phyloP scores from a whole-genome alignment of 2,797 vertebrate genomes.

The Pteronotus mesoamericanus region DNA sequence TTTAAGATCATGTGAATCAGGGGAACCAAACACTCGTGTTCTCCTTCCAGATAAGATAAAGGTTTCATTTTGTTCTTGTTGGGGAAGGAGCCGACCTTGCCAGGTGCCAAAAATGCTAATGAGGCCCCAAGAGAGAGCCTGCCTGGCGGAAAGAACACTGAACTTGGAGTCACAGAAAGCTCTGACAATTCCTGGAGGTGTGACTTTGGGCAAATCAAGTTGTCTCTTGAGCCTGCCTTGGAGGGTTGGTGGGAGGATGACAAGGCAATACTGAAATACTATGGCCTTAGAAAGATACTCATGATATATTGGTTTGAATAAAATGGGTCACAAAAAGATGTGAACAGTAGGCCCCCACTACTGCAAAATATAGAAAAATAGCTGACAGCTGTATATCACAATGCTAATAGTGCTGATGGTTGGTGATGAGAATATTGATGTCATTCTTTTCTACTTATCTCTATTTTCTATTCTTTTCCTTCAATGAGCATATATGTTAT shows the following conservation, averaged over 20 bases:
- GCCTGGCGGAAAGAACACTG: neutral
- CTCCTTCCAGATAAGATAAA: constrained; percentile 53
- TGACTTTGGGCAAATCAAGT: neutral
- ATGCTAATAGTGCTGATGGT: neutral
- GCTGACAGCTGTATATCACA: too few species aligned
- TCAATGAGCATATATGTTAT: neutral
- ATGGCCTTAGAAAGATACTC: neutral
- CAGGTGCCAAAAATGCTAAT: constrained; percentile 50
- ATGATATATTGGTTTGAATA: neutral
- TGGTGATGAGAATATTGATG: neutral
- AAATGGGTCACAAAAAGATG: neutral
- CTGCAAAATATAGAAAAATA: neutral
- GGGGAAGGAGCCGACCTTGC: neutral
- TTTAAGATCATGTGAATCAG: neutral
- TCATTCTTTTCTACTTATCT: neutral
- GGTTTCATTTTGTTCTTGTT: neutral
- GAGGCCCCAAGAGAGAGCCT: constrained; percentile 11
- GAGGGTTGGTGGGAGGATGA: neutral
- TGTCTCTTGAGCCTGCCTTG: neutral
- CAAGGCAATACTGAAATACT: neutral
- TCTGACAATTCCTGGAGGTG: neutral
- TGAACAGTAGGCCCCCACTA: neutral
- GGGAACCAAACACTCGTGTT: neutral
- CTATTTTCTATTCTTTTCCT: neutral
- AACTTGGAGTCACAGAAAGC: neutral